Evolutionary conservation across 2,888 invertebrate species (phyloP).

Genomic region (Rhagium mordax): DNA sequence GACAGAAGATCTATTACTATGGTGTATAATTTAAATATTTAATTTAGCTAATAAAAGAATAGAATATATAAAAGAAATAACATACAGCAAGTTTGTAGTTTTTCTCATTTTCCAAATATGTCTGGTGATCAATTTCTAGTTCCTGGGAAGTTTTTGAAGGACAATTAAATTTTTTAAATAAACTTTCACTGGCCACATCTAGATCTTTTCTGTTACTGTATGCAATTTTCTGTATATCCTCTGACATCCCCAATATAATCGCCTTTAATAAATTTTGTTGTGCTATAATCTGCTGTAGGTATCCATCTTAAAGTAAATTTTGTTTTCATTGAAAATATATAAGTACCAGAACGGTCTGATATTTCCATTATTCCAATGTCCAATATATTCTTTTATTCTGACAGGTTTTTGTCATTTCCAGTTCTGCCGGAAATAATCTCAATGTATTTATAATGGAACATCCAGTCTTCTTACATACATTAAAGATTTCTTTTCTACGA

Average conservation of each 20-base stretch:
- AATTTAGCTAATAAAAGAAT: too few species aligned
- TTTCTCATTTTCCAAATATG: conserved; percentile 3
- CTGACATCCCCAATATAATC: not conserved
- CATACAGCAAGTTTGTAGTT: not conserved
- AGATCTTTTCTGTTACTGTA: not conserved
- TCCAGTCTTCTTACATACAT: too few species aligned
- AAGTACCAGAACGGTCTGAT: not conserved
- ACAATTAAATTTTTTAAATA: not conserved
- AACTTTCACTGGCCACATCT: not conserved
- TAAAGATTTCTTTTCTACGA: too few species aligned
- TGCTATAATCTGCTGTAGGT: not conserved
- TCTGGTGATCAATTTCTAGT: not conserved
- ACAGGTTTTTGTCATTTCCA: too few species aligned
- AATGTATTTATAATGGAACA: too few species aligned
- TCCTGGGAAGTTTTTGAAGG: not conserved
- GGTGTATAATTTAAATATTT: too few species aligned
- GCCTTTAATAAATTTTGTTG: not conserved
- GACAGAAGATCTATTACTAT: too few species aligned
- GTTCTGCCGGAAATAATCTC: too few species aligned
- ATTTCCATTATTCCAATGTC: not conserved
- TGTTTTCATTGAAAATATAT: not conserved
- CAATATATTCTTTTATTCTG: not conserved
- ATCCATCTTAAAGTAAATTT: not conserved
- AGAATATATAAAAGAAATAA: not conserved
- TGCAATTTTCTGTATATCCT: not conserved